A percentile compares a stretch with the other conserved stretches of the same genome.
These are phyloP conservation scores for Mustelus asterias DNA, from an alignment of 2,113 vertebrate genomes.

Conservation along the genomic window DNA sequence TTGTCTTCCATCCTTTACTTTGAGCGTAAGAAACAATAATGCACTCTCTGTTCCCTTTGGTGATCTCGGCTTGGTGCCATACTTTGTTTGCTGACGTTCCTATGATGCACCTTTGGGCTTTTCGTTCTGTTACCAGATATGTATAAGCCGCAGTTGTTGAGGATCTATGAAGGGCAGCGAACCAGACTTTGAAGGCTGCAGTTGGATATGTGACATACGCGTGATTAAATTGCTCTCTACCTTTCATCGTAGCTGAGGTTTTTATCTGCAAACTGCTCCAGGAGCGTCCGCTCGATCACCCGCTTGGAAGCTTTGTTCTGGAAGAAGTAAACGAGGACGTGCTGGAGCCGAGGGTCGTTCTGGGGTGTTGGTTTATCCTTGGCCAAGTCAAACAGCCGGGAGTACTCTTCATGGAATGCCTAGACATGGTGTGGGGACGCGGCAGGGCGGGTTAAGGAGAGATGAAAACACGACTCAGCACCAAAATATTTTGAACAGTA, in stretches of 20 bases:
- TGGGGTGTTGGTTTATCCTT: constrained; percentile 69
- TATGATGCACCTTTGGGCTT: no score
- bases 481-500: background rate
- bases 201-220: background rate
- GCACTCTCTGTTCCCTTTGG: background rate
- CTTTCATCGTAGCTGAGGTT: constrained; percentile 94
- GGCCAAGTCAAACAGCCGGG: constrained; percentile 77
- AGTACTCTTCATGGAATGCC: constrained; percentile 92
- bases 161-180: background rate
- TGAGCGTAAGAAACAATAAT: background rate
- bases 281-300: constrained; percentile 81
- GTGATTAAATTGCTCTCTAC: constrained; percentile 48
- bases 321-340: constrained; percentile 85
- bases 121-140: no score
- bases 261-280: constrained; percentile 89
- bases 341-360: constrained; percentile 80
- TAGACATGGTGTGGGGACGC: constrained; percentile 41
- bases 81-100: background rate
- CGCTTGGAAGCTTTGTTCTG: constrained; percentile 82
- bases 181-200: background rate
- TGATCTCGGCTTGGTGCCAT: no score
- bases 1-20: background rate
- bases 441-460: background rate
- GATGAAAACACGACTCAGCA: background rate
- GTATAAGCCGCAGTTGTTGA: background rate